Base-by-base conservation (phyloP, 2,888 invertebrate genomes). In the Lasius platythorax region DNA sequence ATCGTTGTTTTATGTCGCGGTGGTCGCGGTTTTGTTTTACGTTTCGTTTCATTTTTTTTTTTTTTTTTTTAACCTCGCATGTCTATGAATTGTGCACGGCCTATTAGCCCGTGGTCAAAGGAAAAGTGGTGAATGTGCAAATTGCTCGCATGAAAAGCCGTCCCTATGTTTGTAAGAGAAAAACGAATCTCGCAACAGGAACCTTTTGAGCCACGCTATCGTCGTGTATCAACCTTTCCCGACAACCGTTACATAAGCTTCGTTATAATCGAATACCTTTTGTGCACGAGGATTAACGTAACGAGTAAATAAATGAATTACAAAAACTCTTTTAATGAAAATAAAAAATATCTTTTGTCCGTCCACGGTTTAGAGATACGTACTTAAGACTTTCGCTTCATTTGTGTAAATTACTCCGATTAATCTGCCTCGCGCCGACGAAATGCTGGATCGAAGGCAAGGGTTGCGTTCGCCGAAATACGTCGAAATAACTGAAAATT, bases 41-140 rank as follows among this genome's bases (percentile, higher is more conserved):
- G 30, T 11, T 73, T 73, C 28, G 33, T 23, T 46, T 61, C 28
- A n/a, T 23, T 64, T 30, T 58, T n/a, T 18, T 30, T 56, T 18
- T 30, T 56, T 68, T 58, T 33, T 18, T 23, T 23, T 23, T 23
- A 23, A 23, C 1, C 43, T 3, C 28, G 33, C 56, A 56, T 23
- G 56, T 12, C 75, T 67, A 78, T 63, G 50, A 40, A 88, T 90
- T 87, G 85, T 86, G 81, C 64, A 83, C 87, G 86, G 86, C 85
- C 88, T 86, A 87, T 88, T 88, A 83, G 82, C 46, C 40, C n/a
- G 46, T 84, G 87, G 82, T 85, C 88, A 88, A 90, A 90, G 84
- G 78, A 75, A 88, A 84, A 82, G 67, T 78, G 85, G 78, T 68
- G 74, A 84, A 85, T 78, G 85, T 68, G 82, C 72, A 89, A 85